Percentiles rank a stretch among this genome's conserved stretches.
phyloP scores from a whole-genome alignment of 1,140 invertebrate genomes.

The Pseudomyrmex gracilis region DNA sequence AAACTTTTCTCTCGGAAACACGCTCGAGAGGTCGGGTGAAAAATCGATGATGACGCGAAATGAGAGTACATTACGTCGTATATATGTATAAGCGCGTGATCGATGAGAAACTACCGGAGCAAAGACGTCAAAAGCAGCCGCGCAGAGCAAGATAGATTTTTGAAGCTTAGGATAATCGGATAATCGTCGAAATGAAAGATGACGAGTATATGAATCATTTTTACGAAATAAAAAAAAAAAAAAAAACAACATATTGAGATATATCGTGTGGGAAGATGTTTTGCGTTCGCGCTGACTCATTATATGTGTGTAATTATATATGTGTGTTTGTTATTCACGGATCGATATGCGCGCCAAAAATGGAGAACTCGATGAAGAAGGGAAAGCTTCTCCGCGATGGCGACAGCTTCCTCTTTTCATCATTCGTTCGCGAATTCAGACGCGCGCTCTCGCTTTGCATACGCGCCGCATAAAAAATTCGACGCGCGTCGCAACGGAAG shows the following conservation, averaged over 20 bases:
- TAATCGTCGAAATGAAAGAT: conserved; percentile 1
- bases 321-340: conserved; percentile 19
- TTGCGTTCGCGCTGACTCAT: conserved; percentile 7
- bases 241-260: not conserved
- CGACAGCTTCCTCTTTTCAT: conserved; percentile 35
- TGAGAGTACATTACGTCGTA: not conserved
- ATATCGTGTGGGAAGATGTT: not conserved
- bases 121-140: not conserved
- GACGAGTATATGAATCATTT: conserved; percentile 9
- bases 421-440: conserved; percentile 17
- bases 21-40: not conserved
- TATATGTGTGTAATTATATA: not conserved
- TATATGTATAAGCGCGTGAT: conserved; percentile 7
- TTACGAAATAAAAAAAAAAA: not conserved
- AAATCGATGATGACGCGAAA: conserved; percentile 13
- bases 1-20: not conserved
- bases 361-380: conserved; percentile 40
- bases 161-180: conserved; percentile 1
- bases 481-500: conserved; percentile 21
- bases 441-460: conserved; percentile 20
- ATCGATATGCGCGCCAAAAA: conserved; percentile 14
- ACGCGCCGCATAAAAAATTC: conserved; percentile 30
- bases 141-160: conserved; percentile 6
- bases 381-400: conserved; percentile 11
- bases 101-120: not conserved